Percentiles rank a stretch among this genome's conserved stretches.
phyloP scores from a whole-genome alignment of 2,797 vertebrate genomes.

The Lophotriccus pileatus region DNA sequence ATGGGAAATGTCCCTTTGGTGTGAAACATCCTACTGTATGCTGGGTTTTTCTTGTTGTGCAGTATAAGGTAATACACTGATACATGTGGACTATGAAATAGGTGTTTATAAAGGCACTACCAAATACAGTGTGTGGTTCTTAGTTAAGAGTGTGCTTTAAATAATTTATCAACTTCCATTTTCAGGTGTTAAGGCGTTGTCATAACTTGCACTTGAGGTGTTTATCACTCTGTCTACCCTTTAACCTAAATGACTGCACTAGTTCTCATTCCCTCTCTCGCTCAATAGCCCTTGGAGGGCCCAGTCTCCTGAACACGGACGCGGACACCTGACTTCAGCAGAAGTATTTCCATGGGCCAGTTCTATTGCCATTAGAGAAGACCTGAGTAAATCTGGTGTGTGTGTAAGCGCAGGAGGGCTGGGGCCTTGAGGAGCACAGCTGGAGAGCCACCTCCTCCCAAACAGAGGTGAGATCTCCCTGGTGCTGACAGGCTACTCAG shows the following conservation, averaged over 20 bases:
- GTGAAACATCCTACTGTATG: neutral
- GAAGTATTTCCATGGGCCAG: fast-evolving
- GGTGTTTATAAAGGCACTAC: neutral
- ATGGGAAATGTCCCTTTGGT: neutral
- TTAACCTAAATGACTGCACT: neutral
- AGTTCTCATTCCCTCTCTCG: neutral
- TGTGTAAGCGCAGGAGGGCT: neutral
- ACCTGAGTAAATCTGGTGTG: neutral
- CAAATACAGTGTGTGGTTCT: neutral
- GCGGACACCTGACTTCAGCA: fast-evolving
- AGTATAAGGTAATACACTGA: neutral
- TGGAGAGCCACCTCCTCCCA: neutral
- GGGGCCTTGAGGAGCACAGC: neutral
- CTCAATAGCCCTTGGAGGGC: neutral
- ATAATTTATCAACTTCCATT: neutral
- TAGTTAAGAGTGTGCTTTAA: neutral
- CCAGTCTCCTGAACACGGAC: neutral
- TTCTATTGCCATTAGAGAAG: neutral
- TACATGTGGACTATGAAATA: neutral
- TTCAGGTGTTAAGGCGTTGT: neutral
- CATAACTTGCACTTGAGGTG: neutral
- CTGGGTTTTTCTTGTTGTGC: neutral
- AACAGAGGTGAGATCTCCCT: neutral
- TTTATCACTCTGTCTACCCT: neutral
- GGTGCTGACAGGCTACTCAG: fast-evolving